phyloP scores from a whole-genome alignment of 2,797 vertebrate species.

The Apogon hyalosoma region DNA sequence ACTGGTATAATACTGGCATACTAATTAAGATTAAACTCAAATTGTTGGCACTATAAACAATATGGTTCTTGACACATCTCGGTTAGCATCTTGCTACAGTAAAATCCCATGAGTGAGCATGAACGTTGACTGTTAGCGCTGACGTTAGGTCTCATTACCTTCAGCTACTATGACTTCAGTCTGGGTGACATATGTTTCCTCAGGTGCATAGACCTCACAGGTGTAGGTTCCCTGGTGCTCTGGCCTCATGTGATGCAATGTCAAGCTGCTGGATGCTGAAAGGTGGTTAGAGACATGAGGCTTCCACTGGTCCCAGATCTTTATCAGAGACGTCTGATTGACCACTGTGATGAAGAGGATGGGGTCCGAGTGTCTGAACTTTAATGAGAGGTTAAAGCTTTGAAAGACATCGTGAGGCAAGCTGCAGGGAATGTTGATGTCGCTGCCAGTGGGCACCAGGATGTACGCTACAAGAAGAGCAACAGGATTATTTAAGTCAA shows the following conservation, averaged over 20 bases:
- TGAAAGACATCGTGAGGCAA: background rate
- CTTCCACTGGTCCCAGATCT: slow-evolving; percentile 26
- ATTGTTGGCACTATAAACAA: too few species aligned
- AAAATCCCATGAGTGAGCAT: too few species aligned
- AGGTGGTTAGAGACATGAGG: background rate
- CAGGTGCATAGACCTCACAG: slow-evolving; percentile 26
- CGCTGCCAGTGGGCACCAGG: background rate
- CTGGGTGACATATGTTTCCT: slow-evolving; percentile 6
- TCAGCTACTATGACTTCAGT: background rate
- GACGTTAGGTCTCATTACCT: slow-evolving; percentile 1
- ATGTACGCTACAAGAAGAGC: slow-evolving; percentile 4
- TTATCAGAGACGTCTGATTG: background rate
- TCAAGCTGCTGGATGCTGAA: background rate
- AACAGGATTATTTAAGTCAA: background rate
- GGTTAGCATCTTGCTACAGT: too few species aligned
- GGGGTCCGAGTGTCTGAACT: background rate
- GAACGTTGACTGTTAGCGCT: too few species aligned
- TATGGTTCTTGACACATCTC: too few species aligned
- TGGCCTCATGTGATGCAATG: background rate
- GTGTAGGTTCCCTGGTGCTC: slow-evolving; percentile 31
- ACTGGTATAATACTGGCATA: too few species aligned
- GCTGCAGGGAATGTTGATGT: slow-evolving; percentile 22
- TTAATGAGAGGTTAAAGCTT: slow-evolving; percentile 32
- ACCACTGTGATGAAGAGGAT: background rate
- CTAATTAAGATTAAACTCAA: too few species aligned